Conservation (phyloP, 2,888 invertebrate species). For the Lamellibrachia columna region DNA sequence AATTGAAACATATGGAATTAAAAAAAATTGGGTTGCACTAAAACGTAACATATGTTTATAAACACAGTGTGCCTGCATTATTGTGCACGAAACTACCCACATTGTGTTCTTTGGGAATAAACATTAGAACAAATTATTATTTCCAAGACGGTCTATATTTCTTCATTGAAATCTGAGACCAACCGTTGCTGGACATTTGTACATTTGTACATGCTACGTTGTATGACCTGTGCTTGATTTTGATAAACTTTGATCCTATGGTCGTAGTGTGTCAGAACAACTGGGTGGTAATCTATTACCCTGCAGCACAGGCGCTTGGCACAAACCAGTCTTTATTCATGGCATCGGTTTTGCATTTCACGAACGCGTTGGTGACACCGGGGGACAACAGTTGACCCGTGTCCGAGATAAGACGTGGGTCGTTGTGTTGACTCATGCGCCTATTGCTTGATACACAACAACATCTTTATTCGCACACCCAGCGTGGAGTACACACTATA, state of each 20-base stretch:
- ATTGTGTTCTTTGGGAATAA: no score
- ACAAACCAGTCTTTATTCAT: not conserved
- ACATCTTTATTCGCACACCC: not conserved
- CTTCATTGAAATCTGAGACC: no score
- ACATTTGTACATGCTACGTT: no score
- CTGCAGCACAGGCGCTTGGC: not conserved
- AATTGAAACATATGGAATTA: not conserved
- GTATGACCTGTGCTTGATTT: no score
- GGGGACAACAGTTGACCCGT: not conserved
- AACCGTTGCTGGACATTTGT: no score
- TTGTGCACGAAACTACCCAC: no score
- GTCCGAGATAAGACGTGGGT: not conserved
- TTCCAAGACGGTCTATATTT: no score
- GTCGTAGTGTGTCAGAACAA: not conserved
- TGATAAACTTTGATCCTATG: not conserved
- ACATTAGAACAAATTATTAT: no score
- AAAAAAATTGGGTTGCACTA: not conserved
- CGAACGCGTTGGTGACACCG: not conserved
- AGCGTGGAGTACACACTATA: not conserved
- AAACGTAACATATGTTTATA: not conserved
- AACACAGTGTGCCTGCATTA: no score
- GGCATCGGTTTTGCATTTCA: not conserved
- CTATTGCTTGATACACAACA: not conserved
- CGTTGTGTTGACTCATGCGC: not conserved
- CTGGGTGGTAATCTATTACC: not conserved